Evolutionary conservation across 2,113 vertebrate species (phyloP), one percentile per base, ranked within the genome.

Genomic region (Alaudala cheleensis): DNA sequence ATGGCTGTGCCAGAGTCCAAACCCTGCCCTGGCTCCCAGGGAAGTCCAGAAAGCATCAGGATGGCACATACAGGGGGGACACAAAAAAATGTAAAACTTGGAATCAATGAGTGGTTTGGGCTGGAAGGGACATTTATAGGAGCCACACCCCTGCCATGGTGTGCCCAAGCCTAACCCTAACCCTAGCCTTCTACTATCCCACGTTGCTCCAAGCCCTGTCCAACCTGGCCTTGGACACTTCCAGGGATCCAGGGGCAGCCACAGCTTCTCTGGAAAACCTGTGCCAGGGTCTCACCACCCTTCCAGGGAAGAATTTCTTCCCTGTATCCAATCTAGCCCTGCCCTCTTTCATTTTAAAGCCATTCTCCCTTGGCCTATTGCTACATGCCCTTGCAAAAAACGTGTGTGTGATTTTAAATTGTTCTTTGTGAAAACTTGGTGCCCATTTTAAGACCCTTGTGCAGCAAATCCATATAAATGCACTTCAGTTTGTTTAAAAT

Each of bases 11-110:
- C 58, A 40, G 6, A 33, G 25, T 5, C 22, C 2, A 2, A 6
- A 25, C 58, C 37, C 62, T 94, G 34, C 85, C 45, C 85, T 45
- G 8, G 22, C n/a, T 92, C 33, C 33, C 81, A 74, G 72, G 72
- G 81, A 70, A 77, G 24, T 10, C 37, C 54, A 42, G 56, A 62
- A 39, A 34, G 37, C 45, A 24, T 8, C 19, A 3, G 34, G 25
- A 7, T 49, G 42, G 37, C 10, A 24, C 24, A 14, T 14, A 4
- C 0, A 4, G 3, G 7, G 11, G 14, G 25, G 1, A 16, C 2
- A 10, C 3, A 9, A 26, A 22, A 22, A 54, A 56, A 33, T 42
- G 25, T 22, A 10, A 33, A 10, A 23, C 7, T 11, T 20, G 50
- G 12, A 49, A 33, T 56, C 42, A 40, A 3, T 14, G 26, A 37